A percentile compares a stretch with the other conserved stretches of the same genome.
Evolutionary conservation across 2,888 invertebrate species (phyloP).

Genomic region (Seira musarum): DNA sequence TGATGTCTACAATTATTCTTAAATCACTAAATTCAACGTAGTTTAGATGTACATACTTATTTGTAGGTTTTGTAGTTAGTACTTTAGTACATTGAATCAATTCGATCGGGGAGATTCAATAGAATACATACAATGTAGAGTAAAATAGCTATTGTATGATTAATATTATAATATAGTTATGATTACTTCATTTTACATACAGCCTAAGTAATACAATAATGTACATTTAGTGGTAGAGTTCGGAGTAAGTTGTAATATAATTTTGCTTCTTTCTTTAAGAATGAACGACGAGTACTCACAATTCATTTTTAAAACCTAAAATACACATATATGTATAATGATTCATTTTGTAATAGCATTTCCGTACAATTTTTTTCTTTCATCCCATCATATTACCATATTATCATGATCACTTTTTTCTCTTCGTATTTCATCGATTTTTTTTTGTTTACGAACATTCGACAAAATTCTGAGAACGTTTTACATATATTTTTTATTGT

Average conservation of each 20-base stretch:
- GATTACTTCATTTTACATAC: neutral
- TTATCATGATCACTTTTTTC: too few relatives aligned
- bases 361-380: neutral
- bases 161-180: too few relatives aligned
- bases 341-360: neutral
- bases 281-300: neutral
- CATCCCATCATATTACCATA: neutral
- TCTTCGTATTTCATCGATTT: neutral
- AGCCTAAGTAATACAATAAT: neutral
- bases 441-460: neutral
- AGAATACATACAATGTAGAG: too few relatives aligned
- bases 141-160: too few relatives aligned
- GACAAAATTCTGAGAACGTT: neutral
- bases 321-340: too few relatives aligned
- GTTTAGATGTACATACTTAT: too few relatives aligned
- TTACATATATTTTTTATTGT: too few relatives aligned
- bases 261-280: neutral
- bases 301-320: slow-evolving; percentile 1
- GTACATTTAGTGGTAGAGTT: slow-evolving; percentile 4
- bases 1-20: too few relatives aligned
- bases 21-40: too few relatives aligned
- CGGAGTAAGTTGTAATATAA: slow-evolving; percentile 5
- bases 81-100: too few relatives aligned
- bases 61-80: too few relatives aligned
- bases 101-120: too few relatives aligned